Base-by-base conservation (phyloP, 1,140 invertebrate genomes). In the Leptoteleia sp. region DNA sequence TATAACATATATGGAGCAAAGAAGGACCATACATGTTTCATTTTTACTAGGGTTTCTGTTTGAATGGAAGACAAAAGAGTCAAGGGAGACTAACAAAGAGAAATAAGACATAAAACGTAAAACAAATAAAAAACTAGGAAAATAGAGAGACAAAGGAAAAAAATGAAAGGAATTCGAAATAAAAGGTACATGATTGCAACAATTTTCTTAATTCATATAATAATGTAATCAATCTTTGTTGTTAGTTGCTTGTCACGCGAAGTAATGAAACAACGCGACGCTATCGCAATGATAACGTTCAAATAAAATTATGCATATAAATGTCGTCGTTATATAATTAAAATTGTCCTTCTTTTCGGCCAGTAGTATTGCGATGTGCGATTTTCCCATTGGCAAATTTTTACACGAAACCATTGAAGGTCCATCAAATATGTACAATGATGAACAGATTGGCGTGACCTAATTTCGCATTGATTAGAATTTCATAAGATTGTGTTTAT, bases 151-250 rank as follows among this genome's bases (percentile, higher is more conserved):
- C n/a, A n/a, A n/a, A n/a, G n/a, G n/a, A n/a, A n/a, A n/a, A n/a
- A n/a, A n/a, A n/a, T n/a, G n/a, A n/a, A n/a, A n/a, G n/a, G n/a
- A n/a, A n/a, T n/a, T n/a, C n/a, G n/a, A n/a, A n/a, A n/a, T n/a
- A n/a, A n/a, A n/a, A n/a, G n/a, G n/a, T n/a, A n/a, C n/a, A n/a
- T n/a, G n/a, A n/a, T n/a, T n/a, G n/a, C 29, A 54, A 68, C 54
- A 50, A 59, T 70, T 52, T 50, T 35, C 54, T 16, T 19, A 1
- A 22, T 19, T 57, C 65, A 59, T 59, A 45, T 70, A 70, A 70
- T 42, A 70, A 59, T 37, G 54, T 59, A 59, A 59, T 70, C 45
- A 50, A 70, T 70, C 65, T 50, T 70, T 48, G 35, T 52, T 45
- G 17, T 54, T 31, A 57, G 38, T 54, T 22, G 45, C 37, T 27